phyloP scores from a whole-genome alignment of 2,113 vertebrate genomes.

The Egretta garzetta region DNA sequence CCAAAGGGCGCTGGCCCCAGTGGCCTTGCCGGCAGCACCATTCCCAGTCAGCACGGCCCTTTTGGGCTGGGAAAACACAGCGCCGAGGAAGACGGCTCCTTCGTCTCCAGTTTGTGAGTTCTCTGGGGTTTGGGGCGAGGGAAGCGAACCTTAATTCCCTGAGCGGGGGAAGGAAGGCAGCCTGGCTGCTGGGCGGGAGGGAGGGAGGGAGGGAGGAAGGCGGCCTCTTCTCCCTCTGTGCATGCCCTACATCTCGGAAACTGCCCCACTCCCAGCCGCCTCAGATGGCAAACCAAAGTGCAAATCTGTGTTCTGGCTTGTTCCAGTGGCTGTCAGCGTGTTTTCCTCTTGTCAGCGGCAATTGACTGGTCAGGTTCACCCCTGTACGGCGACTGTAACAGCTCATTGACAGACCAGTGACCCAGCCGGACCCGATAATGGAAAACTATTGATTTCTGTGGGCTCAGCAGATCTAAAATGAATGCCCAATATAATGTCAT shows the following conservation, averaged over 20 bases:
- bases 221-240: constrained; percentile 26
- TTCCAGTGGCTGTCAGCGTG: constrained; percentile 90
- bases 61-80: background rate
- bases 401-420: constrained; percentile 98
- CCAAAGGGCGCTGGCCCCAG: background rate
- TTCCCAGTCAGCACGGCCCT: rapidly evolving
- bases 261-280: constrained; percentile 77
- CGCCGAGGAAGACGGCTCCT: rapidly evolving
- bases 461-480: constrained; percentile 84
- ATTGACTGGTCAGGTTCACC: constrained; percentile 91
- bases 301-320: constrained; percentile 95
- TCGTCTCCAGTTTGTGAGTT: background rate
- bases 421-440: constrained; percentile 95
- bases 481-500: constrained; percentile 83
- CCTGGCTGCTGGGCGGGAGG: background rate
- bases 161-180: background rate
- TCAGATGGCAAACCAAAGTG: constrained; percentile 84
- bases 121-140: background rate
- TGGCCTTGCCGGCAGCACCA: background rate
- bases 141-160: background rate
- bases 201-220: too few relatives aligned
- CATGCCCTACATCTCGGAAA: constrained; percentile 76
- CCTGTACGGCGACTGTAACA: constrained; percentile 87
- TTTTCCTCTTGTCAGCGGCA: constrained; percentile 95
- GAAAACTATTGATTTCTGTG: constrained; percentile 98